Percentiles rank a stretch among this genome's conserved stretches.
phyloP scores from a whole-genome alignment of 1,140 invertebrate species.

The Brachionus calyciflorus region DNA sequence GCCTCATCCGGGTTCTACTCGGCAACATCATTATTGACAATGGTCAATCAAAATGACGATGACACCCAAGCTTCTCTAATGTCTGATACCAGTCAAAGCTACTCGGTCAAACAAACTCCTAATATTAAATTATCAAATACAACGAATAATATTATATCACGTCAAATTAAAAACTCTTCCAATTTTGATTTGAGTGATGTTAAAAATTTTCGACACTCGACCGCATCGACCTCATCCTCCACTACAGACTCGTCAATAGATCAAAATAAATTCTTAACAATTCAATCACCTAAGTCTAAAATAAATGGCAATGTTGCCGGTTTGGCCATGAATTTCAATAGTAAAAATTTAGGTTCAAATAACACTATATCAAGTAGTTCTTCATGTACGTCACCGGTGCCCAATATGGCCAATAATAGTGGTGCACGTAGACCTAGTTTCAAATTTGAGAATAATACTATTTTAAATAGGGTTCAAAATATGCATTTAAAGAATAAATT shows the following conservation, averaged over 20 bases:
- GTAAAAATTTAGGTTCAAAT: background rate
- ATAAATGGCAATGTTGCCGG: background rate
- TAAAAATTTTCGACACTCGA: background rate
- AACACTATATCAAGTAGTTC: slow-evolving; percentile 4
- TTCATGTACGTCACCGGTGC: background rate
- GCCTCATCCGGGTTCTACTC: slow-evolving; percentile 25
- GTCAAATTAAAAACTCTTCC: slow-evolving; percentile 7
- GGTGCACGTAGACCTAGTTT: slow-evolving; percentile 17
- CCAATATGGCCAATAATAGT: background rate
- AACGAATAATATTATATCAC: background rate
- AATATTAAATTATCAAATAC: background rate
- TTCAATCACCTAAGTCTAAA: background rate
- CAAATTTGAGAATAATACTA: slow-evolving; percentile 28
- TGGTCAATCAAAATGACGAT: background rate
- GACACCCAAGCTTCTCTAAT: background rate
- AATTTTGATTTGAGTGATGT: background rate
- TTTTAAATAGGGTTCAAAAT: slow-evolving; percentile 22
- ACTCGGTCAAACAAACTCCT: background rate
- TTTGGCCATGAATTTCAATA: background rate
- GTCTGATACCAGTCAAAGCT: slow-evolving; percentile 1
- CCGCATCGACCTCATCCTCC: background rate
- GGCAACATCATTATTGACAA: background rate
- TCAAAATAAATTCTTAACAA: background rate
- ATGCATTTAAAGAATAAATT: slow-evolving; percentile 30
- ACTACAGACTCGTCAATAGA: slow-evolving; percentile 6